phyloP scores from a whole-genome alignment of 2,797 vertebrate species.

The Linurgus olivaceus region DNA sequence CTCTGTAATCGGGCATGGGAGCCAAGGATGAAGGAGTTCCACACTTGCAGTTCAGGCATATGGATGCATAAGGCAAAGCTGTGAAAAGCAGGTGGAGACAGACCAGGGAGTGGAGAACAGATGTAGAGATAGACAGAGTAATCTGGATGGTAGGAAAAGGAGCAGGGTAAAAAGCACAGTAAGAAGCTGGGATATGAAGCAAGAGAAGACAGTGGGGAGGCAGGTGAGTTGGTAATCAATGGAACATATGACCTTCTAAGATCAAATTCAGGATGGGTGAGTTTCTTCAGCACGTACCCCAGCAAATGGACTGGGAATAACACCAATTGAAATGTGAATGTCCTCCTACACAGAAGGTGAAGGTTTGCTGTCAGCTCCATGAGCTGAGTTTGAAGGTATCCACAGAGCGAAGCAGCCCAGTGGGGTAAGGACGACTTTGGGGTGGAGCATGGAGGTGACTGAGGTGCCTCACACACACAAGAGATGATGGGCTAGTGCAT shows the following conservation, averaged over 20 bases:
- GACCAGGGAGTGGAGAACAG: neutral
- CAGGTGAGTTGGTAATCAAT: neutral
- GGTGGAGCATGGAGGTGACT: neutral
- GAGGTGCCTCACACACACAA: neutral
- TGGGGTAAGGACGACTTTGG: neutral
- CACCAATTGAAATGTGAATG: neutral
- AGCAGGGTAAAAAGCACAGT: neutral
- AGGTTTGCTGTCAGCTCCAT: neutral
- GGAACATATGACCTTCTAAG: neutral
- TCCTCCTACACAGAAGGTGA: neutral
- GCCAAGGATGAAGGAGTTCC: neutral
- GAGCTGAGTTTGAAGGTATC: neutral
- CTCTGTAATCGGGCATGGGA: neutral
- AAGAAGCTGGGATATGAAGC: neutral
- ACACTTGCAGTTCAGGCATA: neutral
- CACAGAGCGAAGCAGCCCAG: rapidly evolving
- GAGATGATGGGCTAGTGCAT: neutral
- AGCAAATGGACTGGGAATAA: neutral
- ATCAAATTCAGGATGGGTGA: neutral
- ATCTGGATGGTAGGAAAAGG: neutral
- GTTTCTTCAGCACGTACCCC: neutral
- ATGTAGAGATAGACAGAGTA: neutral
- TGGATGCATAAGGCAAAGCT: neutral
- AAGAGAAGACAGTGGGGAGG: neutral
- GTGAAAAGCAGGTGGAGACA: neutral